Evolutionary conservation across 2,113 vertebrate genomes (phyloP).

Genomic region (Psammodynastes pulverulentus): DNA sequence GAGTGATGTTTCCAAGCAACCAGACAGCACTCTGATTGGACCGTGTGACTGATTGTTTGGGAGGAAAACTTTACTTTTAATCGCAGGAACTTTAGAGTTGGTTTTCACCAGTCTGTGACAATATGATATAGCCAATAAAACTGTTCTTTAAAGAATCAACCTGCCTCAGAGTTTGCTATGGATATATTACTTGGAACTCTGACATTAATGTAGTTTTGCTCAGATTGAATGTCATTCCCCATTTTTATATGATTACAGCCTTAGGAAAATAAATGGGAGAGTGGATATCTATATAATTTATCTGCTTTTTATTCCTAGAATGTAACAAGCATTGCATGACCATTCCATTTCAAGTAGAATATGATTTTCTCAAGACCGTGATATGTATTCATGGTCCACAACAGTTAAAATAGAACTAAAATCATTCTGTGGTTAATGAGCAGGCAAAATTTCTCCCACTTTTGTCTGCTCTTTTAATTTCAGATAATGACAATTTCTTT

Average conservation of each 20-base stretch:
- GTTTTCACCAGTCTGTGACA: no score
- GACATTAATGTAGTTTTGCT: neutral
- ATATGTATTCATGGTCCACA: neutral
- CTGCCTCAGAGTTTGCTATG: no score
- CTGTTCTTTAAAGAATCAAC: no score
- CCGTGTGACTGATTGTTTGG: no score
- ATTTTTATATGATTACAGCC: neutral
- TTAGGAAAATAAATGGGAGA: neutral
- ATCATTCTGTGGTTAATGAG: constrained; percentile 32
- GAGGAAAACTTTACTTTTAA: no score
- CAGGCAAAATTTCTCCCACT: constrained; percentile 43
- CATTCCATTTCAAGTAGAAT: neutral
- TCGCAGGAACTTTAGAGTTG: no score
- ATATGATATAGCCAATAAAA: no score
- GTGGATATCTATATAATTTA: neutral
- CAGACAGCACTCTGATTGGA: no score
- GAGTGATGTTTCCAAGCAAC: no score
- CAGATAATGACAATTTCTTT: constrained; percentile 37
- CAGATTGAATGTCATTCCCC: neutral
- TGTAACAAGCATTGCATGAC: neutral
- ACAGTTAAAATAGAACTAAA: neutral
- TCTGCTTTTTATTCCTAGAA: neutral
- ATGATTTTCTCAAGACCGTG: neutral
- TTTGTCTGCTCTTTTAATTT: constrained; percentile 40
- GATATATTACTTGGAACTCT: no score